A percentile compares a stretch with the other conserved stretches of the same genome.
These are phyloP conservation scores for Hypercompe scribonia DNA, from an alignment of 2,888 invertebrate species.

Conservation along the genomic window DNA sequence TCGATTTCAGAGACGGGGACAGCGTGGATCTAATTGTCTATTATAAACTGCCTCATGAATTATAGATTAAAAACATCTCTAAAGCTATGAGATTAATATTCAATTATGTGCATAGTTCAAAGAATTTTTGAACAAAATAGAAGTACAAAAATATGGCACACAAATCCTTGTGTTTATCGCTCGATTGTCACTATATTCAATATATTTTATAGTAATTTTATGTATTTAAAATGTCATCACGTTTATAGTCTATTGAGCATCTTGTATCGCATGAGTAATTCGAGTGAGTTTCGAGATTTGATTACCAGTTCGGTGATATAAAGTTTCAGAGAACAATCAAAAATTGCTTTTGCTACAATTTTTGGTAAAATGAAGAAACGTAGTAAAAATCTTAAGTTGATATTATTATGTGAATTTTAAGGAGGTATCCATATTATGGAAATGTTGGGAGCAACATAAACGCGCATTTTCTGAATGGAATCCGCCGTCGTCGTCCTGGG, in stretches of 20 bases:
- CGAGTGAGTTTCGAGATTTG: not conserved
- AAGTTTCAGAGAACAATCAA: not conserved
- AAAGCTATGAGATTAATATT: not conserved
- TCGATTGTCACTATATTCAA: no score
- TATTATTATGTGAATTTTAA: slow-evolving; percentile 13
- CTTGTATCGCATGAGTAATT: no score
- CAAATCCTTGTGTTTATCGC: not conserved
- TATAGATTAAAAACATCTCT: not conserved
- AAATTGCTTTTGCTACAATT: not conserved
- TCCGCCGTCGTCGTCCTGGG: not conserved
- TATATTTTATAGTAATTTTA: no score
- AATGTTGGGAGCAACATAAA: slow-evolving; percentile 3
- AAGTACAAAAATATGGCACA: not conserved
- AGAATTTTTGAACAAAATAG: not conserved
- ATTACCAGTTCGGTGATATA: not conserved
- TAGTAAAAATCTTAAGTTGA: not conserved
- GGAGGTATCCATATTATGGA: slow-evolving; percentile 11
- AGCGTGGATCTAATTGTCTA: no score
- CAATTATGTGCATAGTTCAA: not conserved
- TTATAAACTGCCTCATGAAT: no score
- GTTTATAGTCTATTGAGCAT: not conserved
- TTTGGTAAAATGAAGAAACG: not conserved
- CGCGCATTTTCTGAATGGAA: not conserved
- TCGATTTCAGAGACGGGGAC: no score
- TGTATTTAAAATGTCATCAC: no score